Evolutionary conservation across 2,797 vertebrate species (phyloP).

Genomic region (Avahi laniger): DNA sequence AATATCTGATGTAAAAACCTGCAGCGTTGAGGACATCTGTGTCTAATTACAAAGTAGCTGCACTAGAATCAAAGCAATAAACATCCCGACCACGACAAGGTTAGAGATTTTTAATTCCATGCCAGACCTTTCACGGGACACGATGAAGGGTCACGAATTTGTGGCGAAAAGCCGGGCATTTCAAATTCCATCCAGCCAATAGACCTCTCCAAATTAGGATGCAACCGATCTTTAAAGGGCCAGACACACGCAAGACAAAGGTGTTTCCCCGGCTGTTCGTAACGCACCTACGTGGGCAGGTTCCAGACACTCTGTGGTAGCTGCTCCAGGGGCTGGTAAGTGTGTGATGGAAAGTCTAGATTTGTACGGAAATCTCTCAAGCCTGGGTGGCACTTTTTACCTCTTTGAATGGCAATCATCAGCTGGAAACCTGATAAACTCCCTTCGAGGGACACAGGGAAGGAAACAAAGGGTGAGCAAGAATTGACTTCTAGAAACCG

Average conservation of each 20-base stretch:
- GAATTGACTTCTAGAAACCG: no score
- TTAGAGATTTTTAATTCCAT: not conserved
- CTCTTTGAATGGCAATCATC: not conserved
- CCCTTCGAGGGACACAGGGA: no score
- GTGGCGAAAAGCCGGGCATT: not conserved
- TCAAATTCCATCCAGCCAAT: not conserved
- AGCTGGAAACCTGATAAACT: no score
- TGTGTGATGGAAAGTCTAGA: not conserved
- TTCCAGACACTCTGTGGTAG: not conserved
- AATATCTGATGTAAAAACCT: not conserved
- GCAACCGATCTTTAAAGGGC: not conserved
- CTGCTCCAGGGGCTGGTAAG: not conserved
- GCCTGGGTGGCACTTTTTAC: not conserved
- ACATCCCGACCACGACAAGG: not conserved
- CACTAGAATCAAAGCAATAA: not conserved
- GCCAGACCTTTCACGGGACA: not conserved
- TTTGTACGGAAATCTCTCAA: not conserved
- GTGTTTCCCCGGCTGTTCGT: not conserved
- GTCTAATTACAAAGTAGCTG: not conserved
- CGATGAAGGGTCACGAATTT: not conserved
- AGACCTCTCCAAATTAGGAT: not conserved
- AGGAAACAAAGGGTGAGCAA: no score
- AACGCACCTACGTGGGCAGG: not conserved
- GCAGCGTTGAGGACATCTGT: not conserved
- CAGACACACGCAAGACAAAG: not conserved